These are phyloP conservation scores for Strigamia crassipes DNA, from an alignment of 2,888 invertebrate species.

Conservation along the genomic window DNA sequence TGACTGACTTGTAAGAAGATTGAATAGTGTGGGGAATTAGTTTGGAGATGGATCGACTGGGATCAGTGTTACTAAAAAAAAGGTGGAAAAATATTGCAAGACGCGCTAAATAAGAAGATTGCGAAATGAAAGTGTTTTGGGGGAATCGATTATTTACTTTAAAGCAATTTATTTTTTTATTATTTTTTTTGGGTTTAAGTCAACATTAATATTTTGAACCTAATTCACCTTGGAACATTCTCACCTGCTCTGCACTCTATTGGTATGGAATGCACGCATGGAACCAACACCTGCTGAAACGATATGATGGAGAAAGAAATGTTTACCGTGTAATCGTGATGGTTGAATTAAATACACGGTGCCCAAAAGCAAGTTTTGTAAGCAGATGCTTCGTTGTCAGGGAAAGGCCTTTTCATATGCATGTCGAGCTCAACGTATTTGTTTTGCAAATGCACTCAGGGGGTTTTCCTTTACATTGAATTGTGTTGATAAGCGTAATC, in stretches of 20 bases:
- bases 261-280: conserved; percentile 17
- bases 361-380: conserved; percentile 19
- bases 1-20: conserved; percentile 27
- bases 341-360: conserved; percentile 29
- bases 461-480: conserved; percentile 24
- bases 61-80: background rate
- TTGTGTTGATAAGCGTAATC: conserved; percentile 25
- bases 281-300: conserved; percentile 22
- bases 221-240: conserved; percentile 12
- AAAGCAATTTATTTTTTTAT: background rate
- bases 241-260: conserved; percentile 25
- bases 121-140: background rate
- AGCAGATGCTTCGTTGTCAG: conserved; percentile 2
- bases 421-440: conserved; percentile 11
- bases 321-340: background rate
- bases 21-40: conserved; percentile 14
- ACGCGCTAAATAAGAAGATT: background rate
- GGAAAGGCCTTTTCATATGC: conserved; percentile 14
- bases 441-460: conserved; percentile 19
- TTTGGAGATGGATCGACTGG: background rate
- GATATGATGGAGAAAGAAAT: background rate
- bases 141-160: background rate
- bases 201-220: background rate
- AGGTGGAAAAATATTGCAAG: background rate
- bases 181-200: too few species aligned